A percentile compares a stretch with the other conserved stretches of the same genome.
phyloP scores from a whole-genome alignment of 2,797 vertebrate species.

The Sebastes iracundus region DNA sequence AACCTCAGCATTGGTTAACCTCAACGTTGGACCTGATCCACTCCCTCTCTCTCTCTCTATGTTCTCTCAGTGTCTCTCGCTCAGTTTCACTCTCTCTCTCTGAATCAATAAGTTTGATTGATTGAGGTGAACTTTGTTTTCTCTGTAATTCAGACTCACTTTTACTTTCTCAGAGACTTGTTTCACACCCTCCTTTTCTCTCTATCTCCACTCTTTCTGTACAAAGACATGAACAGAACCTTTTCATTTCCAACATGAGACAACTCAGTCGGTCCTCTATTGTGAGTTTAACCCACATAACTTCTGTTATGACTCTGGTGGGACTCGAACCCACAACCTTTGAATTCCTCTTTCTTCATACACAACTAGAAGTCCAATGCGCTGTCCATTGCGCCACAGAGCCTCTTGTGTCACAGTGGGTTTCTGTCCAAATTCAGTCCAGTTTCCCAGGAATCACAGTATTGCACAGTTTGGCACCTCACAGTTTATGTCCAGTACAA shows the following conservation, averaged over 20 bases:
- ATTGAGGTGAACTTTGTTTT: background rate
- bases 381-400: no score
- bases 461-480: background rate
- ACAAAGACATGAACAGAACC: no score
- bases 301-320: background rate
- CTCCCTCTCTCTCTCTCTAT: no score
- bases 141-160: background rate
- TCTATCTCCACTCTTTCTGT: background rate
- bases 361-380: no score
- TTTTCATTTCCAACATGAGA: background rate
- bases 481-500: background rate
- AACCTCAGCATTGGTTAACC: background rate
- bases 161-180: background rate
- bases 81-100: background rate
- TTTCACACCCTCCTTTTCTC: background rate
- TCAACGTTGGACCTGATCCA: background rate
- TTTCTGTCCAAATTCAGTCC: background rate
- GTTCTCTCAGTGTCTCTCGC: background rate
- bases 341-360: slow-evolving; percentile 32
- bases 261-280: background rate
- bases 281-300: no score
- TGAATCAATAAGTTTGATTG: background rate
- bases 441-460: background rate
- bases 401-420: background rate
- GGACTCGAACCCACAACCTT: slow-evolving; percentile 67